Evolutionary conservation across 2,888 invertebrate species (phyloP), one percentile per base, ranked within the genome.

Genomic region (Caenorhabditis macrosperma): DNA sequence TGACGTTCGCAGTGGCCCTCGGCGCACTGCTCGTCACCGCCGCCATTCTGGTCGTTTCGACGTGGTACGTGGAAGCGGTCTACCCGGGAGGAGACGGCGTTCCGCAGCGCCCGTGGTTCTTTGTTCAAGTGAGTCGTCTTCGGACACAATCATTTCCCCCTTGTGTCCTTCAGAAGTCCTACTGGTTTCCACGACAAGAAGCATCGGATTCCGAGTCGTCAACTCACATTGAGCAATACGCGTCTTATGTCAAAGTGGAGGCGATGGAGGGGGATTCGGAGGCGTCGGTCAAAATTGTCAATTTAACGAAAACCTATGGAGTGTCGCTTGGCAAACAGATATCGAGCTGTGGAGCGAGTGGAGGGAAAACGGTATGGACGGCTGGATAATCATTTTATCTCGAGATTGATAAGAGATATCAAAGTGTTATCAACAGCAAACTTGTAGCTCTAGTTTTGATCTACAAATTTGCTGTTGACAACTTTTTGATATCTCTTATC

Each of bases 41-140:
- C 6, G 1, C 86, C n/a, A 82, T 95, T 0, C 95, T 95, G 89
- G 93, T 95, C 90, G 72, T 94, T 1, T 91, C 96, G 41, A 94
- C 96, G 0, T 92, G 96, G 84, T 97, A 96, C 90, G 91, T 96
- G 28, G 96, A 96, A 91, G 94, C 94, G 83, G 93, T 97, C 10
- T 93, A 94, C 80, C 96, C 96, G 0, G 82, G 84, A 38, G 94
- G 94, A n/a, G 95, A 93, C 91, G 96, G 96, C 3, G 94, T 96
- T 0, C 94, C 95, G 0, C 88, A 88, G 59, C 93, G 94, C 79
- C 94, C 94, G 26, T 96, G 95, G 94, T 96, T 95, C 89, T 93
- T 94, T 20, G 54, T 79, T 0, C 20, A 72, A 66, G 81, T 81
- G n/a, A 35, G 35, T n/a, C n/a, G 91, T 94, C 94, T 3, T 12